Evolutionary conservation across 2,113 vertebrate genomes (phyloP), one percentile per base, ranked within the genome.

Genomic region (Engraulis encrasicolus): DNA sequence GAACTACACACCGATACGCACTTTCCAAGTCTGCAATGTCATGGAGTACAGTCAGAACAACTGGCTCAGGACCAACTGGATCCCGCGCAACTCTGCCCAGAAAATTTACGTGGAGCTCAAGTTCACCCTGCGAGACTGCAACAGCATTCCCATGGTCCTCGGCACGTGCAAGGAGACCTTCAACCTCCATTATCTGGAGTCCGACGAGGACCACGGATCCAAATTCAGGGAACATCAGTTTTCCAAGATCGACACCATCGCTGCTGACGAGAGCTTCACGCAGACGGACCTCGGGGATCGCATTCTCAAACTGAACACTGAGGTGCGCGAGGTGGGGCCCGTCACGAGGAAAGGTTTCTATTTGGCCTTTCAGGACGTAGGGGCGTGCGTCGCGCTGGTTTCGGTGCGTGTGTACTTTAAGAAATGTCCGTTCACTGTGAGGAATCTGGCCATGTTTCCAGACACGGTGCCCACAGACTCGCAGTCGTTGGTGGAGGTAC

Each of bases 11-110:
- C 98, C 98, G 0, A 99, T 99, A 92, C 94, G 98, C 91, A 99
- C 98, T 74, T 99, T 99, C 92, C 98, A 99, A 90, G 98, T 99
- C 84, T 99, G 98, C 95, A 99, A 99, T 79, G 98, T 99, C 86
- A 99, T 99, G 97, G 98, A 99, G 88, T 97, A 99, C 83, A 99
- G 96, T 91, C 98, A 99, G 92, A 99, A 99, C 93, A 99, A 99
- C 85, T 99, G 98, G 98, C 96, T 99, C 91, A 95, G 98, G 88
- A 99, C 98, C 89, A 99, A 99, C 93, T 99, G 98, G 98, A 98
- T 99, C 90, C 92, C 97, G 20, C 97, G 98, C 71, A 97, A 96
- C 89, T 97, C 98, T 18, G 98, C 98, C 82, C 97, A 98, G 94
- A 99, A 99, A 93, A 96, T 99, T 88, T 98, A 99, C 1, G 97